Percentiles rank a stretch among this genome's conserved stretches.
Conservation (phyloP, 2,113 vertebrate genomes). For the Dipodomys ordii region DNA sequence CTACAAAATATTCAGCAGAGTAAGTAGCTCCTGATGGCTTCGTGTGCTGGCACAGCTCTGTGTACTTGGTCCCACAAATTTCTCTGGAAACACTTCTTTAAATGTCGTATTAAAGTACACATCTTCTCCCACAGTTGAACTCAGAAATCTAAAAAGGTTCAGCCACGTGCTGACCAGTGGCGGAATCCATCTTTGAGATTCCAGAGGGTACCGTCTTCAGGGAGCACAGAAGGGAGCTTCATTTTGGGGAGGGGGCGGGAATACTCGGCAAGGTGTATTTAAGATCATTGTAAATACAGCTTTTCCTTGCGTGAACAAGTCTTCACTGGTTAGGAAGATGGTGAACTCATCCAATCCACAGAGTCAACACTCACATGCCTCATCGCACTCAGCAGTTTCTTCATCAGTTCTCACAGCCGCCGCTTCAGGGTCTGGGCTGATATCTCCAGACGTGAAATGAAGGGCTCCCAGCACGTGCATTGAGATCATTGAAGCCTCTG, state of each 20-base stretch:
- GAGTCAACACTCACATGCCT: constrained; percentile 61
- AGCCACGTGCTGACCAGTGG: constrained; percentile 15
- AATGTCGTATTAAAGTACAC: constrained; percentile 7
- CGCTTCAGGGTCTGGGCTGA: not conserved
- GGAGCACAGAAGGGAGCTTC: not conserved
- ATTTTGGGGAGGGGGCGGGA: constrained; percentile 47
- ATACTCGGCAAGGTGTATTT: constrained; percentile 11
- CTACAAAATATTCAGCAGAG: not conserved
- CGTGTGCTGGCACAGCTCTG: not conserved
- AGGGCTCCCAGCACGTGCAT: not conserved
- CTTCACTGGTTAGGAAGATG: constrained; percentile 56
- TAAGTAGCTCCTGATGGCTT: not conserved
- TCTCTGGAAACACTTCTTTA: constrained; percentile 48
- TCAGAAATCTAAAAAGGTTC: constrained; percentile 34
- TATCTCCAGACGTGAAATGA: constrained; percentile 34
- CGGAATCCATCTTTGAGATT: constrained; percentile 51
- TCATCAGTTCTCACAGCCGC: constrained; percentile 70
- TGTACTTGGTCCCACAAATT: constrained; percentile 2
- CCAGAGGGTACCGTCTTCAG: not conserved
- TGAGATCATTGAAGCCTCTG: not conserved
- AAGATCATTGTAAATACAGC: constrained; percentile 56
- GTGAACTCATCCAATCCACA: constrained; percentile 59
- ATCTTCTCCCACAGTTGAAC: constrained; percentile 35
- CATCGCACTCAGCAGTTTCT: constrained; percentile 52
- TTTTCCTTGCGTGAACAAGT: constrained; percentile 62